Base-by-base conservation (phyloP, 2,113 vertebrate genomes). In the Marmota flaviventris region DNA sequence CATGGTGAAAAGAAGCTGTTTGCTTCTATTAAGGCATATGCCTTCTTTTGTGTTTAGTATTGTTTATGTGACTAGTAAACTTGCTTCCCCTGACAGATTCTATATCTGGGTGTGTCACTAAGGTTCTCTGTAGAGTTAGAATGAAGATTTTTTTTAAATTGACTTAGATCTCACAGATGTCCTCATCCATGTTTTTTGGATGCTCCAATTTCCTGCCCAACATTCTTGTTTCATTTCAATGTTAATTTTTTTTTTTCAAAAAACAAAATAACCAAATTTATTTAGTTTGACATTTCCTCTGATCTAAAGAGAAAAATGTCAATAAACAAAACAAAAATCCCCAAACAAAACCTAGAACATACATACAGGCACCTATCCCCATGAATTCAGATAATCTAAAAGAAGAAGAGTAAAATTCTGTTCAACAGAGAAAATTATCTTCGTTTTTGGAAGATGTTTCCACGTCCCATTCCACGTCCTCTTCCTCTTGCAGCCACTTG, bases 371-470 rank as follows among this genome's bases (percentile, higher is more conserved):
- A 72, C 14, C 3, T 18, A 83, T 0, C 6, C 7, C 4, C 3
- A 12, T 2, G 9, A 85, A 88, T 20, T 12, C 45, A 72, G 34
- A 86, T 32, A 70, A 76, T 11, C 89, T 42, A 56, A 84, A 95
- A 45, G 63, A 56, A 39, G 84, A 90, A 24, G 37, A 22, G 67
- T 22, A 86, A 87, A 96, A 37, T 89, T 97, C 85, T 67, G 61
- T 78, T 84, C 91, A 39, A 58, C 37, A 81, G 82, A 76, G 76
- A 78, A 87, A 94, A 95, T 98, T 99, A 99, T 99, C 99, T 99
- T 95, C 99, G 99, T 95, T 99, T 99, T 99, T 99, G 99, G 99
- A 99, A 99, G 97, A 99, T 99, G 98, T 99, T 99, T 91, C 99
- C 99, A 98, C 99, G 99, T 48, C 99, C 99, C 97, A 99, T 99